Evolutionary conservation across 2,797 vertebrate species (phyloP).

Genomic region (Podarcis siculus): DNA sequence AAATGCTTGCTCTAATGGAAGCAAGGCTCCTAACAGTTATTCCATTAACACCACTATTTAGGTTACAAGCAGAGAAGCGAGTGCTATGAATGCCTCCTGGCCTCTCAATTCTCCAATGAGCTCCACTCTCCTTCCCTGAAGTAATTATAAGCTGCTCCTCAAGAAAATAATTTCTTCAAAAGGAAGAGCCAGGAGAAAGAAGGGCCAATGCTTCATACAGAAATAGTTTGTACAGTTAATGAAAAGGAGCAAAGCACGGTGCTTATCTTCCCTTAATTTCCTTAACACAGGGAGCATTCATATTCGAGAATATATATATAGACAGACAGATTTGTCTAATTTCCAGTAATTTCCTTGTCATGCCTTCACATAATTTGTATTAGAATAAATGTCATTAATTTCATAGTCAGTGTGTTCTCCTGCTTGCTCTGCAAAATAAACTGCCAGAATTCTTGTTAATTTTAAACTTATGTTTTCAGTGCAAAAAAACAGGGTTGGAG

Average conservation of each 20-base stretch:
- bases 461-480: conserved; percentile 18
- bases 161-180: conserved; percentile 16
- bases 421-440: background rate
- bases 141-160: background rate
- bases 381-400: conserved; percentile 34
- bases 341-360: conserved; percentile 22
- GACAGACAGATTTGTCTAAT: background rate
- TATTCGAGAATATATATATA: background rate
- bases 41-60: conserved; percentile 10
- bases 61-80: conserved; percentile 4
- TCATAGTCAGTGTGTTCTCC: conserved; percentile 45
- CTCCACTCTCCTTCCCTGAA: background rate
- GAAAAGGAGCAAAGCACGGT: conserved; percentile 20
- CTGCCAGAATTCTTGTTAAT: conserved; percentile 19
- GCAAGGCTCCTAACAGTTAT: background rate
- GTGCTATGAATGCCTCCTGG: background rate
- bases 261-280: conserved; percentile 33
- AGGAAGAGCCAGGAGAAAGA: conserved; percentile 8
- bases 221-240: background rate
- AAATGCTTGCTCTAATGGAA: conserved; percentile 30
- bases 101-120: background rate
- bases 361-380: conserved; percentile 34
- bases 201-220: background rate
- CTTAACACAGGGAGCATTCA: conserved; percentile 17
- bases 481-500: background rate